Evolutionary conservation across 2,113 vertebrate genomes (phyloP).

Genomic region (Alosa alosa): DNA sequence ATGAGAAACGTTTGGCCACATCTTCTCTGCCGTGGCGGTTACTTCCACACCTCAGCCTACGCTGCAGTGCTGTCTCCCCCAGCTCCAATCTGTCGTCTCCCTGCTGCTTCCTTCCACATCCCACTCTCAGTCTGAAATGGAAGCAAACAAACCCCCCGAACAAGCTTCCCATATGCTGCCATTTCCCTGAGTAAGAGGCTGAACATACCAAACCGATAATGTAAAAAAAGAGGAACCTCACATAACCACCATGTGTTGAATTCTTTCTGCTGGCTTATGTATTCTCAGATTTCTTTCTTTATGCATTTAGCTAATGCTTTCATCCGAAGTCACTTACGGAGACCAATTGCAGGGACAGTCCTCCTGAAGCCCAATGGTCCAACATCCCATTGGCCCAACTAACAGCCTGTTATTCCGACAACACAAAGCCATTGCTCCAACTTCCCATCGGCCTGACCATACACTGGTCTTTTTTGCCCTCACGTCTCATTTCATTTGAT

Average conservation of each 20-base stretch:
- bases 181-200: background rate
- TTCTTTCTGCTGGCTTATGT: background rate
- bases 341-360: too few relatives aligned
- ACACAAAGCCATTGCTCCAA: too few relatives aligned
- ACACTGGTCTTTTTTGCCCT: too few relatives aligned
- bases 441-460: too few relatives aligned
- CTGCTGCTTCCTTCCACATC: background rate
- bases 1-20: background rate
- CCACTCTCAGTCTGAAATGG: slow-evolving; percentile 2
- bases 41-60: slow-evolving; percentile 5
- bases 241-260: background rate
- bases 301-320: too few relatives aligned
- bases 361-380: too few relatives aligned
- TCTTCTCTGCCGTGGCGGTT: background rate
- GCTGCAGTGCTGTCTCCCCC: background rate
- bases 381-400: too few relatives aligned
- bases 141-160: background rate
- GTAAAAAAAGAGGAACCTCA: background rate
- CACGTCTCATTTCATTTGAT: too few relatives aligned
- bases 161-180: slow-evolving; percentile 3
- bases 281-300: too few relatives aligned
- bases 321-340: too few relatives aligned
- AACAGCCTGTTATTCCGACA: too few relatives aligned
- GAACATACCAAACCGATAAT: background rate
- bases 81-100: background rate